Evolutionary conservation across 2,888 invertebrate species (phyloP), one percentile per base, ranked within the genome.

Genomic region (Andrena haemorrhoa): DNA sequence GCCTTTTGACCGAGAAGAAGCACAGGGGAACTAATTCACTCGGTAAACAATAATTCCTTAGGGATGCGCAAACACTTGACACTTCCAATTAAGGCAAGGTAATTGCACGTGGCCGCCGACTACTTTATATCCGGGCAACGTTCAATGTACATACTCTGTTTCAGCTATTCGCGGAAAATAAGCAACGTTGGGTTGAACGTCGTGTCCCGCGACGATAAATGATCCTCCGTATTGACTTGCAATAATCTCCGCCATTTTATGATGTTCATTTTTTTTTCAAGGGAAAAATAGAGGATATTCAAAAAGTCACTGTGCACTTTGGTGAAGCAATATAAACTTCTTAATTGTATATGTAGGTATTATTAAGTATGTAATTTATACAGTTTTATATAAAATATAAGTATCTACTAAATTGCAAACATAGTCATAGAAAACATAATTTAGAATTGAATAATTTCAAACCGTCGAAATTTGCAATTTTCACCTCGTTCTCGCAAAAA

Each of bases 1-100:
- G 29, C 20, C 56, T 31, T 29, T 58, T 53, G 2, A n/a, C 26
- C 7, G 0, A 12, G 23, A 70, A 71, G 41, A 60, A 51, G 65
- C 56, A 69, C 33, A 10, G 20, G 66, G 61, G 33, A 53, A 74
- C 65, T 74, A 82, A 81, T 75, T 75, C 71, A 64, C 41, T 68
- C 16, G 65, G 56, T 72, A 82, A 81, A 82, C 75, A 81, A 82
- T 72, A 66, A 72, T 82, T 75, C 70, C 70, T 47, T 72, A 51
- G 71, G 68, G 82, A 71, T 76, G 71, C 33, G 75, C 68, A 72
- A 81, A 76, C 71, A 81, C 71, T 81, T 76, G 75, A 68, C 75
- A 68, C 51, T 64, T 70, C 51, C 82, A 81, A 76, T 81, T 81
- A 81, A 81, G 68, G 58, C 51, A 31, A 56, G 51, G 71, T 64